phyloP scores from a whole-genome alignment of 2,113 vertebrate species.

The Ophthalmolycus amberensis region DNA sequence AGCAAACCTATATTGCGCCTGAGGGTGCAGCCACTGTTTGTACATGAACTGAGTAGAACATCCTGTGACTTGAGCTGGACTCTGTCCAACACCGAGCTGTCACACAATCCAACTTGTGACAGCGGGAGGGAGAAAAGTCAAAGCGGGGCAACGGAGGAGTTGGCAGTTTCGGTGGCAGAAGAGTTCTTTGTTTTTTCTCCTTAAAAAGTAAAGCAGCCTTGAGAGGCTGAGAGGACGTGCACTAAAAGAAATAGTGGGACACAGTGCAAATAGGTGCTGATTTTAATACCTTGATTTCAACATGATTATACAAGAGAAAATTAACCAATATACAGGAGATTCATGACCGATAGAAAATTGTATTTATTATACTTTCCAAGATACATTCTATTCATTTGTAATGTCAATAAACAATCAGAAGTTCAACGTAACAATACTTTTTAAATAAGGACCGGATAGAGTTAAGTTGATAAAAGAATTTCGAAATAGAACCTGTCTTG shows the following conservation, averaged over 20 bases:
- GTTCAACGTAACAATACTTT: conserved; percentile 84
- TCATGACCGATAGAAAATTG: conserved; percentile 84
- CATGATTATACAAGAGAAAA: conserved; percentile 83
- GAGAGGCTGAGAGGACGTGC: conserved; percentile 1
- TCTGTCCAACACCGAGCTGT: conserved; percentile 28
- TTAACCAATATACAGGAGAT: conserved; percentile 84
- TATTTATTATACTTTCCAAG: conserved; percentile 87
- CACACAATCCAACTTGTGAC: conserved; percentile 17
- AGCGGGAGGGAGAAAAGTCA: not conserved
- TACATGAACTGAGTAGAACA: conserved; percentile 31
- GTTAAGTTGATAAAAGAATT: conserved; percentile 72
- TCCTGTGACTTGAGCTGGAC: conserved; percentile 30
- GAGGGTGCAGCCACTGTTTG: conserved; percentile 37
- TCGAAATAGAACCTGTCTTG: conserved; percentile 70
- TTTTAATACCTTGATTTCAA: conserved; percentile 83
- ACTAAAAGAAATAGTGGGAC: conserved; percentile 67
- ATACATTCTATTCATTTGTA: conserved; percentile 86
- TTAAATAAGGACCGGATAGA: conserved; percentile 83
- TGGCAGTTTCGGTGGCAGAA: not conserved
- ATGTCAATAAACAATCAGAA: conserved; percentile 84
- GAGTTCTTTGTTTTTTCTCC: not conserved
- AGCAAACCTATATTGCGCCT: conserved; percentile 32
- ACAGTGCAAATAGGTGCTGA: conserved; percentile 76
- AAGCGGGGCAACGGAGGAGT: not conserved
- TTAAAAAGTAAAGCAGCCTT: not conserved